phyloP scores from a whole-genome alignment of 2,888 invertebrate genomes.

The Willowsia nigromaculata region DNA sequence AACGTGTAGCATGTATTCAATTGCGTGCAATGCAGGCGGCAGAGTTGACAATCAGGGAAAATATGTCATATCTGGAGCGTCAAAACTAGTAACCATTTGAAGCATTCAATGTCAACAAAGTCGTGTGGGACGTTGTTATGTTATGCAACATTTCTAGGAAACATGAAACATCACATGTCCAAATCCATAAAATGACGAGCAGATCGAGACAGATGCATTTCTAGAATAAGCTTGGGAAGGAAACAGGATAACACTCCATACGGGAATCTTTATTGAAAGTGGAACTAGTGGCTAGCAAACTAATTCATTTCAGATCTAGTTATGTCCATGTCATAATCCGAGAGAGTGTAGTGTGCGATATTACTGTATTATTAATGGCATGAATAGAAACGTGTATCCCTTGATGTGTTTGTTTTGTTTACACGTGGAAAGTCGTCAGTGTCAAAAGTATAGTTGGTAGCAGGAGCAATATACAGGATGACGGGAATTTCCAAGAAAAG shows the following conservation, averaged over 20 bases:
- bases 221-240: neutral
- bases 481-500: neutral
- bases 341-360: neutral
- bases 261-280: conserved; percentile 14
- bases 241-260: neutral
- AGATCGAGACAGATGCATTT: neutral
- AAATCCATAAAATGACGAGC: neutral
- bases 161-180: neutral
- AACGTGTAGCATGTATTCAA: neutral
- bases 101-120: conserved; percentile 36
- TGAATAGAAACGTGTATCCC: neutral
- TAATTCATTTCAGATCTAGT: conserved; percentile 26
- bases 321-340: neutral
- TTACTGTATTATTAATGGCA: neutral
- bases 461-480: neutral
- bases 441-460: neutral
- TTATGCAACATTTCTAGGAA: conserved; percentile 11
- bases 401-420: neutral
- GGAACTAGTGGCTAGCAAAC: neutral
- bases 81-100: conserved; percentile 37
- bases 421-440: conserved; percentile 14
- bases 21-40: neutral
- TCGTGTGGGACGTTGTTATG: neutral
- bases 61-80: conserved; percentile 27
- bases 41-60: conserved; percentile 1